A percentile compares a stretch with the other conserved stretches of the same genome.
Conservation (phyloP, 37 sponge, comb jelly and placozoan species). For the Aplysina aerophoba region DNA sequence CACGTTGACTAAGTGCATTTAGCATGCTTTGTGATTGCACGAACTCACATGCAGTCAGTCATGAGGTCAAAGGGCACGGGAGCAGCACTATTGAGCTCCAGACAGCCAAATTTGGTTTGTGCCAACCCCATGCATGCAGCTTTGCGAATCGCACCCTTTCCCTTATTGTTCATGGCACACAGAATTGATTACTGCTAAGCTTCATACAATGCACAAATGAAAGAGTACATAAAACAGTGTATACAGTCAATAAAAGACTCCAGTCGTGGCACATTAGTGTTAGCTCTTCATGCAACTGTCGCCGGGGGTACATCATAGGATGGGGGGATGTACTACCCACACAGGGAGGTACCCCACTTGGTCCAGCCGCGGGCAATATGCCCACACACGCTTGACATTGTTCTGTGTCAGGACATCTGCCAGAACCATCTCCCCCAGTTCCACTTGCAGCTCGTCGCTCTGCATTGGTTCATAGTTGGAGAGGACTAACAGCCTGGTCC, state of each 20-base stretch:
- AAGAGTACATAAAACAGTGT: neutral
- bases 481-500: conserved; percentile 72
- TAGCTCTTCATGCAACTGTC: neutral
- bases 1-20: too few relatives aligned
- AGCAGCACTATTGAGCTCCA: too few relatives aligned
- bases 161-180: too few relatives aligned
- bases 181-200: too few relatives aligned
- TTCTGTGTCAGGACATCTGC: conserved; percentile 74
- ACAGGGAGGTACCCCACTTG: conserved; percentile 72
- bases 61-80: too few relatives aligned
- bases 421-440: conserved; percentile 67
- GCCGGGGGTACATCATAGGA: conserved; percentile 19
- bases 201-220: too few relatives aligned
- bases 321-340: conserved; percentile 74
- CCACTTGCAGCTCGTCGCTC: conserved; percentile 67
- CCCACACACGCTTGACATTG: conserved; percentile 79
- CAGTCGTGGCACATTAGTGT: neutral
- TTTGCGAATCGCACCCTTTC: too few relatives aligned
- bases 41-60: too few relatives aligned
- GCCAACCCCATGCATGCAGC: too few relatives aligned
- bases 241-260: neutral
- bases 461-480: conserved; percentile 74
- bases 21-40: too few relatives aligned
- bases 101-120: too few relatives aligned
- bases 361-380: conserved; percentile 66